Base-by-base conservation (phyloP, 2,888 invertebrate genomes). In the Mongoloraphidia duomilia region DNA sequence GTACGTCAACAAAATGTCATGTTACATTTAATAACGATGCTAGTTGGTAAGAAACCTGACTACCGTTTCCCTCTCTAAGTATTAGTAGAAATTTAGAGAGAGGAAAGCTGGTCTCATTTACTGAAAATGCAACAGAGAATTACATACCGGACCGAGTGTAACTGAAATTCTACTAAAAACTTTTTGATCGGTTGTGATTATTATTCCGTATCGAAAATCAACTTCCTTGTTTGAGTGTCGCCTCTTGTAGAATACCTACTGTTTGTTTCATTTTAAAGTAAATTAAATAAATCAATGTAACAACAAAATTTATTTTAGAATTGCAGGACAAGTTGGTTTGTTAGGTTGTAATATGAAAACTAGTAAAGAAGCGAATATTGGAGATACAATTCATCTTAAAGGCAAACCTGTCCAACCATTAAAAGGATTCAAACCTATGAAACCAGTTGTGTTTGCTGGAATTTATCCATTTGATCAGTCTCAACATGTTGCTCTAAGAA, bases 261-360 rank as follows among this genome's bases (percentile, higher is more conserved):
- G 26, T 26, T 26, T 26, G 26, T 26, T 26, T 26, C 13, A 45
- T 45, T 35, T 6, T 47, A 49, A 40, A 40, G 9, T 50, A 38
- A 35, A 40, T 33, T 37, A 6, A 26, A 26, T 26, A 26, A 26
- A 47, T 44, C 17, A 26, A 41, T 46, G 8, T 33, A 40, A 49
- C 43, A 6, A 26, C 26, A 26, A 26, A 26, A 26, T 26, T 26
- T 6, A 26, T 59, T 63, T 45, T 56, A 79, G 79, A 57, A 68
- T 74, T 40, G 91, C 94, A 44, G 97, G 97, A 2, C 96, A 97
- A 75, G 93, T 96, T 55, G 95, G 95, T 8, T 83, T 90, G 63
- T 68, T 97, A 51, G 80, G 80, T 3, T 86, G 87, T 58, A 85
- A 83, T 58, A 88, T 92, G 80, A 73, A 81, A 52, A 76, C 77